Percentiles rank a stretch among this genome's conserved stretches.
These are phyloP conservation scores for Leptopilina myrica DNA, from an alignment of 2,888 invertebrate species.

Conservation along the genomic window DNA sequence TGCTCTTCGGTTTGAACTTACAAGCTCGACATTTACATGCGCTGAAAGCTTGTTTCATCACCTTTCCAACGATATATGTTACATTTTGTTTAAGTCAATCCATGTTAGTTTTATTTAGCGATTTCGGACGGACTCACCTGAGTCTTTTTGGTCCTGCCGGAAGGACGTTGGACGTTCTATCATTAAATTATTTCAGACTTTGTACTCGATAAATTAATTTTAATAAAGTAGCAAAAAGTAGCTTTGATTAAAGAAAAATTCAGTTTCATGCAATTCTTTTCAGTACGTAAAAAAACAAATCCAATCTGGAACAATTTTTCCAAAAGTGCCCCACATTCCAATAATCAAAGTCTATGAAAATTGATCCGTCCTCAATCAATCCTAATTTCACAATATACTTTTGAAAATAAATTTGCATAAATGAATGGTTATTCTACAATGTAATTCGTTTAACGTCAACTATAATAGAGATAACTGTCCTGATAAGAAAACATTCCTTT, in stretches of 20 bases:
- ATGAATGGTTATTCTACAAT: conserved; percentile 22
- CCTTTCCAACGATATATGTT: too few species aligned
- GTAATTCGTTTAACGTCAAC: conserved; percentile 15
- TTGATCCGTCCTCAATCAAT: conserved; percentile 16
- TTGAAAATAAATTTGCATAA: conserved; percentile 37
- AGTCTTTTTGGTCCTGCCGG: too few species aligned
- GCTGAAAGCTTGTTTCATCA: too few species aligned
- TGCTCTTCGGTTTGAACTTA: too few species aligned
- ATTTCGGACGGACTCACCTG: too few species aligned
- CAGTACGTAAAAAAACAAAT: not conserved
- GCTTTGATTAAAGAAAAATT: too few species aligned
- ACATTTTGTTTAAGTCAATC: too few species aligned
- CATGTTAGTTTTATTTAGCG: too few species aligned
- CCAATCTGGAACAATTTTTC: not conserved
- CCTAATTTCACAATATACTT: conserved; percentile 3
- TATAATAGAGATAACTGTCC: conserved; percentile 31
- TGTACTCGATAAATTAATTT: too few species aligned
- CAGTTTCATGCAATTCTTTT: too few species aligned
- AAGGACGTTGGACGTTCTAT: too few species aligned
- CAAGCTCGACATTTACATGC: too few species aligned
- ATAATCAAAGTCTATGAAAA: not conserved
- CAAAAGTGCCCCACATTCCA: conserved; percentile 9
- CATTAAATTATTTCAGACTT: not conserved
- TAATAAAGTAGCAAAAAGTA: not conserved
- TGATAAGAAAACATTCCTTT: conserved; percentile 36